Evolutionary conservation across 2,113 vertebrate species (phyloP).

Genomic region (Daphoenositta chrysoptera): DNA sequence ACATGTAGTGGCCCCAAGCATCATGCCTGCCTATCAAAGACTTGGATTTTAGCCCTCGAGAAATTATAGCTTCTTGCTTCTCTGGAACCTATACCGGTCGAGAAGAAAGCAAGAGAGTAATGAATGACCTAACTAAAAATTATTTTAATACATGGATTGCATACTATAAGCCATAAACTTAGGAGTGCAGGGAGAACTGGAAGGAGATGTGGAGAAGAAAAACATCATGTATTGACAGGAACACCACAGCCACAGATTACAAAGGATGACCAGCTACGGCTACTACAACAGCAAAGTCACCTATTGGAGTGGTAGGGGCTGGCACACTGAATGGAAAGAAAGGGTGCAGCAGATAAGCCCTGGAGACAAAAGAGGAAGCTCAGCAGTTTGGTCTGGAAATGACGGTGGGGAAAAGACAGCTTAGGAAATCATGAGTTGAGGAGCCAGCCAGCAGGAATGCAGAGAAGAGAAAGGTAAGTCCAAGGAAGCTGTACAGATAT

Average conservation of each 20-base stretch:
- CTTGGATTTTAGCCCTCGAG: slow-evolving; percentile 61
- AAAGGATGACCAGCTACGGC: not conserved
- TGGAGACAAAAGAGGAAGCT: not conserved
- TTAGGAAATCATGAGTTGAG: not conserved
- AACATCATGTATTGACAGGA: not conserved
- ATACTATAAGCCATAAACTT: not conserved
- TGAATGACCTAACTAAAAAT: slow-evolving; percentile 14
- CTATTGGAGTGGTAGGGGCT: not conserved
- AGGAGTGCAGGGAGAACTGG: not conserved
- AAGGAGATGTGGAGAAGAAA: not conserved
- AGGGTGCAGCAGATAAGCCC: not conserved
- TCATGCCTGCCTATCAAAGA: slow-evolving; percentile 41
- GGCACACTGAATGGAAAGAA: not conserved
- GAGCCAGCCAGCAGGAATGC: not conserved
- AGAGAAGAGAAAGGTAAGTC: not conserved
- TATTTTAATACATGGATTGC: not conserved
- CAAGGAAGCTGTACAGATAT: not conserved
- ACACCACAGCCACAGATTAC: not conserved
- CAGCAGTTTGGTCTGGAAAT: not conserved
- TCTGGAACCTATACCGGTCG: not conserved
- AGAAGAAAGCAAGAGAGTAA: slow-evolving; percentile 18
- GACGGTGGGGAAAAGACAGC: not conserved
- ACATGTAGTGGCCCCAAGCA: slow-evolving; percentile 37
- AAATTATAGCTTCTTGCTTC: slow-evolving; percentile 45
- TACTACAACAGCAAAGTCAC: not conserved